Conservation (phyloP, 2,888 invertebrate species). For the Suillia variegata region DNA sequence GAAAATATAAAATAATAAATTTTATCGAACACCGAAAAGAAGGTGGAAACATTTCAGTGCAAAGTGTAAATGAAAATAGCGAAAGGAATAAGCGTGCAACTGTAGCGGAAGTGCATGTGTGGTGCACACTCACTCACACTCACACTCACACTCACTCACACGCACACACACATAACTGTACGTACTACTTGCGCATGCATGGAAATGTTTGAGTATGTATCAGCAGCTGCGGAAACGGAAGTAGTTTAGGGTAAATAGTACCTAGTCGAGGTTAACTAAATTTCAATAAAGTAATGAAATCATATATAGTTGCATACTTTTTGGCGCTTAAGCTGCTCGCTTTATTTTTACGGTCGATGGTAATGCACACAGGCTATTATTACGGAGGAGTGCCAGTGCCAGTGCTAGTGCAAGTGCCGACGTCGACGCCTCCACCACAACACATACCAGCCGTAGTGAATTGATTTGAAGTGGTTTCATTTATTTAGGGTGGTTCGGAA, state of each 20-base stretch:
- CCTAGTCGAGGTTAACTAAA: not conserved
- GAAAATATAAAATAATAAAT: too few species aligned
- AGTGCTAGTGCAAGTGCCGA: not conserved
- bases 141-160: not conserved
- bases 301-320: not conserved
- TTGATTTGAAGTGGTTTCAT: too few species aligned
- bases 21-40: not conserved
- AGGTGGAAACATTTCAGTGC: not conserved
- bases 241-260: conserved; percentile 7
- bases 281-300: conserved; percentile 1
- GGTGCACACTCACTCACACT: not conserved
- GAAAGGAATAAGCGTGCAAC: not conserved
- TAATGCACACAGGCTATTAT: not conserved
- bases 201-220: too few species aligned
- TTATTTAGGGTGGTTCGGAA: too few species aligned
- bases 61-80: not conserved
- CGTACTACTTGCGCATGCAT: not conserved
- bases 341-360: too few species aligned
- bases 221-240: too few species aligned
- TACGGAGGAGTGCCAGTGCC: not conserved
- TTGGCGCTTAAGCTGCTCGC: not conserved
- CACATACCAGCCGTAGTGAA: too few species aligned
- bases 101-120: not conserved
- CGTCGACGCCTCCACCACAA: not conserved
- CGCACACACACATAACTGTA: not conserved